Conservation (phyloP, 2,797 vertebrate genomes). For the Epinephelus awoara region DNA sequence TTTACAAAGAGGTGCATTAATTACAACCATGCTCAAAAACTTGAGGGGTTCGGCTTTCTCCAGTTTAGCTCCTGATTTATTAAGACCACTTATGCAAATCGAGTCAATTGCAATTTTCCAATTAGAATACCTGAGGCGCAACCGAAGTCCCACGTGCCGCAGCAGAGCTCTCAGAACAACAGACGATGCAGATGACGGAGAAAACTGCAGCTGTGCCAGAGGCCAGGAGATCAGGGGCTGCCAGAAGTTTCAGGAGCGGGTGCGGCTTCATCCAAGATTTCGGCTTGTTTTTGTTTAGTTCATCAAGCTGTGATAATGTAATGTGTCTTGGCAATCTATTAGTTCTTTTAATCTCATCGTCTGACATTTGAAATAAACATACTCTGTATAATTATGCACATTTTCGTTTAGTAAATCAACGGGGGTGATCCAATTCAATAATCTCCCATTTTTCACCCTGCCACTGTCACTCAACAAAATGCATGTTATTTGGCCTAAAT, state of each 20-base stretch:
- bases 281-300: constrained; percentile 57
- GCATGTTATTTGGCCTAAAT: constrained; percentile 50
- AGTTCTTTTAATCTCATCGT: constrained; percentile 55
- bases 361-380: constrained; percentile 83
- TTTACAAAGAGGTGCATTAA: constrained; percentile 57
- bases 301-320: constrained; percentile 68
- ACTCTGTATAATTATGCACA: constrained; percentile 61
- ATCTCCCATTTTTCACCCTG: constrained; percentile 38
- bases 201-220: constrained; percentile 68
- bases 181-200: constrained; percentile 61
- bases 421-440: constrained; percentile 42
- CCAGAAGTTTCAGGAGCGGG: constrained; percentile 52
- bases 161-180: constrained; percentile 67
- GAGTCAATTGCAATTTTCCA: constrained; percentile 79
- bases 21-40: constrained; percentile 60
- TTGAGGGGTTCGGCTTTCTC: constrained; percentile 65
- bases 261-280: constrained; percentile 51
- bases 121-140: constrained; percentile 80
- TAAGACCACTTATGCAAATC: constrained; percentile 83
- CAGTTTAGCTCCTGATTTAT: constrained; percentile 78
- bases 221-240: constrained; percentile 64
- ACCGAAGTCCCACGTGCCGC: constrained; percentile 64
- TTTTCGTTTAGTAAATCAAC: constrained; percentile 59
- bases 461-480: constrained; percentile 56
- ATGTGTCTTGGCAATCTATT: constrained; percentile 57